Evolutionary conservation across 2,113 vertebrate genomes (phyloP).

Genomic region (Percopsis transmontana): DNA sequence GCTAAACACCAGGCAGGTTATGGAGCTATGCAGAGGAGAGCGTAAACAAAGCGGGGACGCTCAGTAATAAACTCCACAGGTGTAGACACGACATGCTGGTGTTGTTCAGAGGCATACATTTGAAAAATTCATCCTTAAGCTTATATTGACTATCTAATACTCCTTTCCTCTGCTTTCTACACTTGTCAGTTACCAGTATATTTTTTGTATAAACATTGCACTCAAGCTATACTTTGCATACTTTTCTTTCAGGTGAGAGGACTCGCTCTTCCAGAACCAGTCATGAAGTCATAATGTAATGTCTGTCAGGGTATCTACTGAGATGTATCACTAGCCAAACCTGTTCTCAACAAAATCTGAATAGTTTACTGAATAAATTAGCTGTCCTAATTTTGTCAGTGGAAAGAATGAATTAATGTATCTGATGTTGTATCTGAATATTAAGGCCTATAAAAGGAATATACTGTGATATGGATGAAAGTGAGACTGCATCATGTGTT

Average conservation of each 20-base stretch:
- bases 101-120: background rate
- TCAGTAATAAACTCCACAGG: slow-evolving; percentile 29
- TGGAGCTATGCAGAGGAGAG: background rate
- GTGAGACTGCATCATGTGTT: background rate
- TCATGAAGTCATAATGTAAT: no score
- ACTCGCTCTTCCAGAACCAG: no score
- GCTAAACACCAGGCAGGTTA: slow-evolving; percentile 16
- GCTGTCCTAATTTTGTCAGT: background rate
- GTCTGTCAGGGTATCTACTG: no score
- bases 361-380: no score
- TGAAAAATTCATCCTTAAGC: background rate
- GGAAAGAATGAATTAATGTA: background rate
- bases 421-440: background rate
- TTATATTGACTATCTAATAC: no score
- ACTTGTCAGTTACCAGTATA: background rate
- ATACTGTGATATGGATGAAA: background rate
- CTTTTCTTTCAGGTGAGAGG: no score
- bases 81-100: background rate
- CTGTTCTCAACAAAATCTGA: no score
- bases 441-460: background rate
- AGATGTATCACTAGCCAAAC: no score
- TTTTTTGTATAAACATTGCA: no score
- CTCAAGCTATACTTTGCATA: no score
- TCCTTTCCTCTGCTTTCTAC: background rate
- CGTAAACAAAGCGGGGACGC: background rate